Evolutionary conservation across 2,797 vertebrate species (phyloP).

Genomic region (Notamacropus eugenii): DNA sequence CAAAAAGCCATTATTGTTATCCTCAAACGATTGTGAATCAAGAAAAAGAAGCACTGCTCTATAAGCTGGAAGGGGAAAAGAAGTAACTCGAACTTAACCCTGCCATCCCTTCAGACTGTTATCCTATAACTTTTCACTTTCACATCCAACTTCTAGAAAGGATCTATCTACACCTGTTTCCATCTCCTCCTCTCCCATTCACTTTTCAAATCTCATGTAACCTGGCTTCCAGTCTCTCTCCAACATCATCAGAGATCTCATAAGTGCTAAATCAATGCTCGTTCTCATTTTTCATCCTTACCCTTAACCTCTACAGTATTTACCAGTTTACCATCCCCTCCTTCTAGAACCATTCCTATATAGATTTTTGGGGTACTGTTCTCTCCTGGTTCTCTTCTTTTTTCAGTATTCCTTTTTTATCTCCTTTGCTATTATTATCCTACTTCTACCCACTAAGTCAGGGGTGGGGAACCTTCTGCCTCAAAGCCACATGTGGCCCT

Average conservation of each 20-base stretch:
- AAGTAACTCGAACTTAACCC: not conserved
- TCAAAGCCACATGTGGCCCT: too few relatives aligned
- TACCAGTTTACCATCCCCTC: not conserved
- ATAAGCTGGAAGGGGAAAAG: not conserved
- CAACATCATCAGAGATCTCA: not conserved
- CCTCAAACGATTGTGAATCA: slow-evolving; percentile 59
- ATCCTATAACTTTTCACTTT: not conserved
- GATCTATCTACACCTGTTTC: not conserved
- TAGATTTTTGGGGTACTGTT: not conserved
- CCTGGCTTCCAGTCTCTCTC: not conserved
- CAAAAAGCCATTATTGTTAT: slow-evolving; percentile 57
- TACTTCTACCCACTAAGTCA: not conserved
- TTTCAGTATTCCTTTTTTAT: not conserved
- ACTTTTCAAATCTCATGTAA: not conserved
- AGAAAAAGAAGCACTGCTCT: slow-evolving; percentile 31
- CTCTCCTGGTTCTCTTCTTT: not conserved
- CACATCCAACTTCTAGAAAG: not conserved
- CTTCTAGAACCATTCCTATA: not conserved
- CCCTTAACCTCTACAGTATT: not conserved
- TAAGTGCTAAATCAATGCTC: not conserved
- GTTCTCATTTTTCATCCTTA: not conserved
- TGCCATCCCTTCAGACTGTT: not conserved
- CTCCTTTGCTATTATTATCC: not conserved
- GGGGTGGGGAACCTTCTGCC: too few relatives aligned
- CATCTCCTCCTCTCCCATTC: not conserved